Base-by-base conservation (phyloP, 2,888 invertebrate species). In the Pseudococcus longispinus region DNA sequence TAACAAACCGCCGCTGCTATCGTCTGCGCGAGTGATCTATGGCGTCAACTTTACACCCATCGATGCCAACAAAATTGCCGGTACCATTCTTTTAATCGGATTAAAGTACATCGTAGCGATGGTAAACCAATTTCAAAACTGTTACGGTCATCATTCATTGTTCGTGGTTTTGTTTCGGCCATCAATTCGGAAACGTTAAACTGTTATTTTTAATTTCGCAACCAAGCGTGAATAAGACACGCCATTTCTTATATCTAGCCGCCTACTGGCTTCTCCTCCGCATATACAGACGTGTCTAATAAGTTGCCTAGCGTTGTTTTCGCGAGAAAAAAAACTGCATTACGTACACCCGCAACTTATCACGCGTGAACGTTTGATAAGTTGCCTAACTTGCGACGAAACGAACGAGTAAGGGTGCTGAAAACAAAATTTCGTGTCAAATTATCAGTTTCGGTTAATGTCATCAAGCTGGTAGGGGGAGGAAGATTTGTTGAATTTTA, bases 101-200 rank as follows among this genome's bases (percentile, higher is more conserved):
- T 70, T 70, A 70, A 70, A 70, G 29, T 70, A 70, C 18, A 70
- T 70, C 29, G 70, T 29, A 15, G 13, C 60, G 29, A 70, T 70
- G 15, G 29, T 70, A 70, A 70, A 70, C 29, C 29, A 70, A 70
- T 70, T 70, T 29, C 70, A 15, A 70, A 70, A 29, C 26, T 9
- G 70, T 70, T 70, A 70, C 70, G 70, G 70, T 32, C 70, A 70
- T 70, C 70, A 70, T 70, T 70, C 70, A 70, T 70, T 70, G 70
- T 70, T 70, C 29, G 4, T 70, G 29, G 70, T 29, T 70, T 70
- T 32, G 70, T 32, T 70, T 32, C 29, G 15, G 29, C 29, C 15
- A 70, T 70, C 70, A 70, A 70, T 70, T 70, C 70, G 70, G 29
- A 70, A 70, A 70, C n/a, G 70, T 70, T 70, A 70, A 70, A 70